phyloP scores from a whole-genome alignment of 2,797 vertebrate species.

The Catostomus latipinnis region DNA sequence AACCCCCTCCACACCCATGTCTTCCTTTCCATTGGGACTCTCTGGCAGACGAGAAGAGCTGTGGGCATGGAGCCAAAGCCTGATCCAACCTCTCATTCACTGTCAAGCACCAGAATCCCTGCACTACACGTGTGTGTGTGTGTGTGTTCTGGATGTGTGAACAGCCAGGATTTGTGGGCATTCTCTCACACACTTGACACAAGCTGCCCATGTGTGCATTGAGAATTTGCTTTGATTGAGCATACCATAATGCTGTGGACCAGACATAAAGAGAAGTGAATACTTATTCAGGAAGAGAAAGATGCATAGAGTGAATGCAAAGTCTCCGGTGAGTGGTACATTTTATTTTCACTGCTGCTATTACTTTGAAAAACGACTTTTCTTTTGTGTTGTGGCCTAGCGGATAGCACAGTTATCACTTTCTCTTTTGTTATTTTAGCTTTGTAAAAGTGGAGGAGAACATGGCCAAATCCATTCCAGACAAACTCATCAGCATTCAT shows the following conservation, averaged over 20 bases:
- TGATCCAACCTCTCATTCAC: slow-evolving; percentile 37
- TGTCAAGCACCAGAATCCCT: slow-evolving; percentile 29
- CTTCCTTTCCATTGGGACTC: slow-evolving; percentile 14
- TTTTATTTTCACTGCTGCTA: background rate
- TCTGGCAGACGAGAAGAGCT: slow-evolving; percentile 23
- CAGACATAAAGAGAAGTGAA: background rate
- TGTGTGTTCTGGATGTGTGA: slow-evolving; percentile 21
- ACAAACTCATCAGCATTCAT: slow-evolving; percentile 17
- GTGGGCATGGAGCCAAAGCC: slow-evolving; percentile 31
- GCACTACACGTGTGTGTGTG: slow-evolving; percentile 20
- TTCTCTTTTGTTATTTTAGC: no score
- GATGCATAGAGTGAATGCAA: no score
- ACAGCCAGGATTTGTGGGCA: slow-evolving; percentile 4
- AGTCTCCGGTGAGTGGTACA: no score
- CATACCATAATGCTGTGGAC: background rate
- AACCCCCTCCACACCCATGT: slow-evolving; percentile 1
- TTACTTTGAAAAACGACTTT: slow-evolving; percentile 10
- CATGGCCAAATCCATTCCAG: slow-evolving; percentile 19
- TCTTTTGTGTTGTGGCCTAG: background rate
- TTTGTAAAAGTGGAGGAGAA: background rate
- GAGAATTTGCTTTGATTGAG: slow-evolving; percentile 9
- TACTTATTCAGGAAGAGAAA: background rate
- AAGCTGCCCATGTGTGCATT: background rate
- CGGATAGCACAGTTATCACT: no score
- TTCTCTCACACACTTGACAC: slow-evolving; percentile 29